Evolutionary conservation across 2,797 vertebrate genomes (phyloP).

Genomic region (Parauchenoglanis punctatus): DNA sequence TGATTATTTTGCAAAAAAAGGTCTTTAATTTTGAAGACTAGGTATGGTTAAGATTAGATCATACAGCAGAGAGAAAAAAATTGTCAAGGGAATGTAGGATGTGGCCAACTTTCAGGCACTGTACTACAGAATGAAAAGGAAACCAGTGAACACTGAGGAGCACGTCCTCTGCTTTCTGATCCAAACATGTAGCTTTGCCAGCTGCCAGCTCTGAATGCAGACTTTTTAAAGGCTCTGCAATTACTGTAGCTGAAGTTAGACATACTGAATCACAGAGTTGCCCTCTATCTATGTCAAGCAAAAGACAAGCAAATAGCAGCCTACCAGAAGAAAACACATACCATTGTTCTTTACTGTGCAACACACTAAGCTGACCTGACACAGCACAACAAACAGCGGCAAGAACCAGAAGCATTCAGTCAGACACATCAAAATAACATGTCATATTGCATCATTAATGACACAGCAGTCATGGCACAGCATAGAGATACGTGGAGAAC

Average conservation of each 20-base stretch:
- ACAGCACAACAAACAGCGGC: slow-evolving; percentile 28
- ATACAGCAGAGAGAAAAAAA: background rate
- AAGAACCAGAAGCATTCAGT: slow-evolving; percentile 33
- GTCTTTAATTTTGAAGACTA: background rate
- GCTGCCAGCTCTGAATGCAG: slow-evolving; percentile 33
- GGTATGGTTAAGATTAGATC: no score
- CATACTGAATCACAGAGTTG: slow-evolving; percentile 64
- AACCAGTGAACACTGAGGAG: background rate
- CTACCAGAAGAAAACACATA: slow-evolving; percentile 39
- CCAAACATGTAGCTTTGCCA: slow-evolving; percentile 27
- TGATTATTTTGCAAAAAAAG: background rate
- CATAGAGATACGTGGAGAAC: slow-evolving; percentile 61
- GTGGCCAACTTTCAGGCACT: background rate
- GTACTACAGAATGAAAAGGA: background rate
- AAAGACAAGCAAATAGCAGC: slow-evolving; percentile 50
- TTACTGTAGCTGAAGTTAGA: slow-evolving; percentile 58
- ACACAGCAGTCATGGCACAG: slow-evolving; percentile 53
- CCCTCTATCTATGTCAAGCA: slow-evolving; percentile 61
- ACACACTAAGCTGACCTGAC: slow-evolving; percentile 18
- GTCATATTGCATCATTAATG: slow-evolving; percentile 47
- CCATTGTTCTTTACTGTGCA: slow-evolving; percentile 9
- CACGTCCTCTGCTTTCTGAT: slow-evolving; percentile 16
- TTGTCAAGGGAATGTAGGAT: background rate
- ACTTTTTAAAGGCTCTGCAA: slow-evolving; percentile 43
- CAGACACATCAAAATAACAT: slow-evolving; percentile 36